Evolutionary conservation across 2,888 invertebrate species (phyloP).

Genomic region (Eilema sororculum): DNA sequence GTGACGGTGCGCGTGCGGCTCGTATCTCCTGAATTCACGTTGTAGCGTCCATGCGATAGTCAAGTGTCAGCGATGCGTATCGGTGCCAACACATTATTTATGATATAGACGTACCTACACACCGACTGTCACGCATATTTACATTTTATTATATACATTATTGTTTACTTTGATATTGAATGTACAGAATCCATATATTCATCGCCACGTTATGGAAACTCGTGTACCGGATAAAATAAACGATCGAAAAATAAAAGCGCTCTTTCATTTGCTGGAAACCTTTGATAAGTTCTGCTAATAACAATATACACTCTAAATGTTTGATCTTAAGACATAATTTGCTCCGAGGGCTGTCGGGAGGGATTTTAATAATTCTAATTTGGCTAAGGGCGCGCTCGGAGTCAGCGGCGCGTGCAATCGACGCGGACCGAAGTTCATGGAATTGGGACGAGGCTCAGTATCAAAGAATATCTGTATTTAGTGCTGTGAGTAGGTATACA

Average conservation of each 20-base stretch:
- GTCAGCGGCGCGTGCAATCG: constrained; percentile 62
- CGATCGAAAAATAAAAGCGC: constrained; percentile 62
- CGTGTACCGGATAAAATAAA: constrained; percentile 82
- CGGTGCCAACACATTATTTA: constrained; percentile 81
- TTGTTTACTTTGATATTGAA: constrained; percentile 83
- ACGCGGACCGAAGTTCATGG: constrained; percentile 44
- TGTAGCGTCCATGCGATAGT: constrained; percentile 76
- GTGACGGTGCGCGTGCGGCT: constrained; percentile 23
- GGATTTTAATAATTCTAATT: constrained; percentile 70
- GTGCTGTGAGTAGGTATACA: not conserved
- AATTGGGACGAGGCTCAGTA: constrained; percentile 34
- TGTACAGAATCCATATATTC: constrained; percentile 81
- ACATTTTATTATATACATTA: constrained; percentile 81
- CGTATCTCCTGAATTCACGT: constrained; percentile 26
- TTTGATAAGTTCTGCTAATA: constrained; percentile 36
- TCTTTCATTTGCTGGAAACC: constrained; percentile 61
- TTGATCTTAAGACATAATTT: constrained; percentile 42
- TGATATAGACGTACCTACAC: constrained; percentile 71
- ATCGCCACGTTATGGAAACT: constrained; percentile 81
- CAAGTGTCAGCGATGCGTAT: constrained; percentile 61
- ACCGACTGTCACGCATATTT: constrained; percentile 63
- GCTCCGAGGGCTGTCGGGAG: constrained; percentile 2
- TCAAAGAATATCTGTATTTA: constrained; percentile 1
- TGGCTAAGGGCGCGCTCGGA: constrained; percentile 62
- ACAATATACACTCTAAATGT: constrained; percentile 24